Conservation (phyloP, 2,888 invertebrate species). For the Trilocha varians region DNA sequence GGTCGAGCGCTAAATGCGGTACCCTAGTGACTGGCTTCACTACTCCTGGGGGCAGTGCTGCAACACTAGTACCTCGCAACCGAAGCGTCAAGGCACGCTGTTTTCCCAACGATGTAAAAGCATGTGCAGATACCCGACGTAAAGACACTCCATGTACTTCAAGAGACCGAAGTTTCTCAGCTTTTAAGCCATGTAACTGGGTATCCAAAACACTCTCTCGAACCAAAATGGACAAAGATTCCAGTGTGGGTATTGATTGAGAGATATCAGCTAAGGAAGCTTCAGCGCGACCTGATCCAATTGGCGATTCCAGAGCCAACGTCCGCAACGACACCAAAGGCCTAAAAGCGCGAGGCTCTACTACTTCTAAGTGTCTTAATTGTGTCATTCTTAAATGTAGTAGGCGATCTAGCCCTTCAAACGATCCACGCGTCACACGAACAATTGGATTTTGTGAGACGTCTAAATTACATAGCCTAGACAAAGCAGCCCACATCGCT, state of each 20-base stretch:
- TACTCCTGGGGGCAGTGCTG: constrained; percentile 81
- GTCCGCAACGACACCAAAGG: constrained; percentile 77
- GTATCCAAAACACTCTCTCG: constrained; percentile 77
- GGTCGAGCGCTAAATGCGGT: constrained; percentile 83
- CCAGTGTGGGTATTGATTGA: constrained; percentile 26
- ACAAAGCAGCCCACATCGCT: constrained; percentile 77
- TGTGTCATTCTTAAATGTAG: constrained; percentile 79
- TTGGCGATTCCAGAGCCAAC: constrained; percentile 76
- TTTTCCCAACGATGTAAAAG: constrained; percentile 78
- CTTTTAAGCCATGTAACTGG: constrained; percentile 79
- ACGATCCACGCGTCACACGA: constrained; percentile 76
- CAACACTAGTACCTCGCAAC: constrained; percentile 79
- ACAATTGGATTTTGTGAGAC: constrained; percentile 85
- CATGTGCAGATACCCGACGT: constrained; percentile 77
- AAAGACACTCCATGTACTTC: constrained; percentile 83
- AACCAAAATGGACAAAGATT: constrained; percentile 67
- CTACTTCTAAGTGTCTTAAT: constrained; percentile 76
- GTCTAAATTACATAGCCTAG: constrained; percentile 79
- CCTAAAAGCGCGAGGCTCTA: constrained; percentile 80
- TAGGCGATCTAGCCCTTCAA: constrained; percentile 77
- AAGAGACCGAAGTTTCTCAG: constrained; percentile 81
- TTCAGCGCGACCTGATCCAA: constrained; percentile 47
- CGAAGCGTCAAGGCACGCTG: constrained; percentile 80
- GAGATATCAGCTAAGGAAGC: constrained; percentile 28
- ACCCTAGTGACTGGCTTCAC: constrained; percentile 79